A percentile compares a stretch with the other conserved stretches of the same genome.
These are phyloP conservation scores for Sinopyrophorus schimmeli DNA, from an alignment of 2,888 invertebrate genomes.

Conservation along the genomic window DNA sequence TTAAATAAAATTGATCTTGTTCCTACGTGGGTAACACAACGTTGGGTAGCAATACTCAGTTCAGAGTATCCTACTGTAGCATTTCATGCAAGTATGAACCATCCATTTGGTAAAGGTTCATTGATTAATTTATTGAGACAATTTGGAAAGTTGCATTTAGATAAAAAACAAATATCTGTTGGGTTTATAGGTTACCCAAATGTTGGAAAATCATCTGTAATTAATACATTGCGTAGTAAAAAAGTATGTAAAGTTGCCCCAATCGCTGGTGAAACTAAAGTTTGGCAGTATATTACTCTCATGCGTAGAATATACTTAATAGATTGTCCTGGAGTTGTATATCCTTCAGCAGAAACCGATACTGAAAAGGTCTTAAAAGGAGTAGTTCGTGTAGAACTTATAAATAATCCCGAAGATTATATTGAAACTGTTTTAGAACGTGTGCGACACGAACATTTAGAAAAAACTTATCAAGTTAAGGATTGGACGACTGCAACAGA, in stretches of 20 bases:
- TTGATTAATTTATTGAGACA: slow-evolving; percentile 94
- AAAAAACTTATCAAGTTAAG: slow-evolving; percentile 85
- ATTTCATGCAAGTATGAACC: slow-evolving; percentile 97
- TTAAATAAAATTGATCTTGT: slow-evolving; percentile 96
- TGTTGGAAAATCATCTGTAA: slow-evolving; percentile 97
- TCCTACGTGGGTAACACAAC: slow-evolving; percentile 97
- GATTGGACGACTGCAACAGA: slow-evolving; percentile 80
- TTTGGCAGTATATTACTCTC: slow-evolving; percentile 99
- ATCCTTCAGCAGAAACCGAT: slow-evolving; percentile 94
- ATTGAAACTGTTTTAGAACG: slow-evolving; percentile 83
- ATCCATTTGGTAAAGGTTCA: slow-evolving; percentile 98
- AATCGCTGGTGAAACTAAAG: slow-evolving; percentile 96
- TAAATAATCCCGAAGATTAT: slow-evolving; percentile 94
- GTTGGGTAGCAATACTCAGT: slow-evolving; percentile 95
- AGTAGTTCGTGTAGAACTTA: slow-evolving; percentile 93
- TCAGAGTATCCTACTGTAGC: slow-evolving; percentile 96
- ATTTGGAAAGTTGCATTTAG: slow-evolving; percentile 90
- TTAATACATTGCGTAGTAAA: slow-evolving; percentile 92
- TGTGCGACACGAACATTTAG: slow-evolving; percentile 86
- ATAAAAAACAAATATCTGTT: slow-evolving; percentile 98
- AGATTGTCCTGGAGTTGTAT: slow-evolving; percentile 98
- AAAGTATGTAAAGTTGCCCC: slow-evolving; percentile 99
- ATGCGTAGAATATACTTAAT: slow-evolving; percentile 97
- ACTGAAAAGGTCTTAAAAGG: slow-evolving; percentile 95
- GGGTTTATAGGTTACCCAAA: slow-evolving; percentile 99